phyloP scores from a whole-genome alignment of 2,888 invertebrate species.

The Tachina grossa region DNA sequence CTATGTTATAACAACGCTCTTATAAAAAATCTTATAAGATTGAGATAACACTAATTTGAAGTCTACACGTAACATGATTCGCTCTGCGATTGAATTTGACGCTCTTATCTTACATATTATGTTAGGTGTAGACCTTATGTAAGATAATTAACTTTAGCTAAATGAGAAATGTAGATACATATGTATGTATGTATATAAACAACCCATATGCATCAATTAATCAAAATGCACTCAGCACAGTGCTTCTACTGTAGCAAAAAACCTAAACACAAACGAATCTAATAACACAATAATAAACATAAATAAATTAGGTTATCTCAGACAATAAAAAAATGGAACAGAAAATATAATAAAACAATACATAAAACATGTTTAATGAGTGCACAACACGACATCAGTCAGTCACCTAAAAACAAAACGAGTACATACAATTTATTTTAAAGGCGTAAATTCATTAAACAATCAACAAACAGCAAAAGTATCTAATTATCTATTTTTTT shows the following conservation, averaged over 20 bases:
- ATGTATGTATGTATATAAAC: too few species aligned
- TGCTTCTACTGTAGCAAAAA: slow-evolving; percentile 11
- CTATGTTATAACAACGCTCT: too few species aligned
- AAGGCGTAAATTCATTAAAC: slow-evolving; percentile 58
- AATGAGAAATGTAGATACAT: neutral
- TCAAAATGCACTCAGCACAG: slow-evolving; percentile 1
- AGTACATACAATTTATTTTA: neutral
- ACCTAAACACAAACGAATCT: neutral
- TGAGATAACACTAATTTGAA: too few species aligned
- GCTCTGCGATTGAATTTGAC: too few species aligned
- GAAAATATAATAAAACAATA: neutral
- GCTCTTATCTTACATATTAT: too few species aligned
- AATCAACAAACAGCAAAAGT: slow-evolving; percentile 61
- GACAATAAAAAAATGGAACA: slow-evolving; percentile 6
- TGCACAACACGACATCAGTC: slow-evolving; percentile 27
- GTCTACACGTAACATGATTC: too few species aligned
- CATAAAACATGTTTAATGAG: slow-evolving; percentile 42
- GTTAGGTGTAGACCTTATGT: too few species aligned
- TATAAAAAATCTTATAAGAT: too few species aligned
- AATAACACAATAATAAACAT: neutral
- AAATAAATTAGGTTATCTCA: slow-evolving; percentile 39
- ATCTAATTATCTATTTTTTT: slow-evolving; percentile 37
- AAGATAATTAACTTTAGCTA: neutral
- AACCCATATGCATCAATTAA: neutral
- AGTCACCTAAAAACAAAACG: slow-evolving; percentile 12